phyloP scores from a whole-genome alignment of 2,888 invertebrate species.

The Trissolcus japonicus region DNA sequence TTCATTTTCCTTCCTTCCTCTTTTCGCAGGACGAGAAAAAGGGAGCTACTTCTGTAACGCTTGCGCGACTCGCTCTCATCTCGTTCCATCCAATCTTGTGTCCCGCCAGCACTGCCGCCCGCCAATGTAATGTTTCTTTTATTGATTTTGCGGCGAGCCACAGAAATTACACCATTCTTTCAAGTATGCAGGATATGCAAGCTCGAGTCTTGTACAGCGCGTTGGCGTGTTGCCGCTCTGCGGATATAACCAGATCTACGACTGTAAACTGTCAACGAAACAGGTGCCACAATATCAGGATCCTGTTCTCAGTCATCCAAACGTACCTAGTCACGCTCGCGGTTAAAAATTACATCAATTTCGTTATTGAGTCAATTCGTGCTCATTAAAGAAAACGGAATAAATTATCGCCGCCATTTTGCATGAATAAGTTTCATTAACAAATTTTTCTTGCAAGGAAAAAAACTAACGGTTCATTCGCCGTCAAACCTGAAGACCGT shows the following conservation, averaged over 20 bases:
- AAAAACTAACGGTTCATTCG: too few species aligned
- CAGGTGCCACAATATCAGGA: conserved; percentile 21
- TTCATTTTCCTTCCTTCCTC: conserved; percentile 54
- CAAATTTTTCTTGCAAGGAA: too few species aligned
- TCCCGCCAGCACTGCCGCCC: conserved; percentile 71
- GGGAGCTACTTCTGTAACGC: conserved; percentile 69
- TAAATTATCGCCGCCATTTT: too few species aligned
- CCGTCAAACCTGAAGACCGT: too few species aligned
- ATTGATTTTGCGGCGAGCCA: conserved; percentile 75
- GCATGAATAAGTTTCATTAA: too few species aligned
- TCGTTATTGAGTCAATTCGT: too few species aligned
- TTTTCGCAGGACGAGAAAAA: conserved; percentile 53
- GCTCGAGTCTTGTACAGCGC: conserved; percentile 25
- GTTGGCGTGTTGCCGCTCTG: conserved; percentile 28
- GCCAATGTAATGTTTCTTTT: conserved; percentile 77
- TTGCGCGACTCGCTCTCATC: conserved; percentile 74
- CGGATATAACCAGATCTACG: conserved; percentile 10
- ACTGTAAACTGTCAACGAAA: not conserved
- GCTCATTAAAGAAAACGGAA: too few species aligned
- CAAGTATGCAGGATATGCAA: conserved; percentile 51
- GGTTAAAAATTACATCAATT: too few species aligned
- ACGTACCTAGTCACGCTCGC: too few species aligned
- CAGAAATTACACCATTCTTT: conserved; percentile 72
- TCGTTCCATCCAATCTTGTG: conserved; percentile 69
- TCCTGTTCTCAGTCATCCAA: not conserved